Conservation (phyloP, 2,888 invertebrate species). For the Lasius platythorax region DNA sequence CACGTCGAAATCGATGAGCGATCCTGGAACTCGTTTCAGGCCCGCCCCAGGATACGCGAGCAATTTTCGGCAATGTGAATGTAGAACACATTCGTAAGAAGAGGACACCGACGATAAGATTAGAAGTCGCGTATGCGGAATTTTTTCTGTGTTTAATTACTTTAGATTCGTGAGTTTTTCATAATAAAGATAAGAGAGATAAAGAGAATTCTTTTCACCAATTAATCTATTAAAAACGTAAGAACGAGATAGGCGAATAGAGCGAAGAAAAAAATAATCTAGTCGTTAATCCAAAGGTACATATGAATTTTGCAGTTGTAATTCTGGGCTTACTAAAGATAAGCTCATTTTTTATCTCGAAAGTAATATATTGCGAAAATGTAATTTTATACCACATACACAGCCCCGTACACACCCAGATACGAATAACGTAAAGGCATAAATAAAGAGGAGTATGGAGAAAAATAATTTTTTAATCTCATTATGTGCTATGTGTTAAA, state of each 20-base stretch:
- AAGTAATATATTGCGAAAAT: slow-evolving; percentile 17
- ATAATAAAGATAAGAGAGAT: background rate
- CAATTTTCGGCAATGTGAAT: slow-evolving; percentile 16
- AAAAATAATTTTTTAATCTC: slow-evolving; percentile 7
- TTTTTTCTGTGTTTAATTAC: background rate
- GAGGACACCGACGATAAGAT: slow-evolving; percentile 2
- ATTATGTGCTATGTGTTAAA: slow-evolving; percentile 15
- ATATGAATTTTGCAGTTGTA: slow-evolving; percentile 25
- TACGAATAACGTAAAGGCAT: background rate
- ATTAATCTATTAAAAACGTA: background rate
- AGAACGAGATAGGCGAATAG: background rate
- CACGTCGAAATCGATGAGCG: slow-evolving; percentile 39
- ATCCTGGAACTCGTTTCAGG: slow-evolving; percentile 31
- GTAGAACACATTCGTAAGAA: background rate
- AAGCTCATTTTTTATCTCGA: slow-evolving; percentile 34
- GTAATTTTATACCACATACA: slow-evolving; percentile 19
- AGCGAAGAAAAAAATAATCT: slow-evolving; percentile 4
- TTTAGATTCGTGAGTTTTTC: background rate
- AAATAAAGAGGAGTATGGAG: background rate
- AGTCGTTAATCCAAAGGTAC: slow-evolving; percentile 24
- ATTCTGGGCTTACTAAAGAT: slow-evolving; percentile 15
- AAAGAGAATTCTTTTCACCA: background rate
- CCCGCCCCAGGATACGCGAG: background rate
- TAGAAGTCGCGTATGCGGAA: slow-evolving; percentile 8
- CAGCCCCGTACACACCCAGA: background rate